Evolutionary conservation across 2,888 invertebrate species (phyloP).

Genomic region (Drosophila niveifrons): DNA sequence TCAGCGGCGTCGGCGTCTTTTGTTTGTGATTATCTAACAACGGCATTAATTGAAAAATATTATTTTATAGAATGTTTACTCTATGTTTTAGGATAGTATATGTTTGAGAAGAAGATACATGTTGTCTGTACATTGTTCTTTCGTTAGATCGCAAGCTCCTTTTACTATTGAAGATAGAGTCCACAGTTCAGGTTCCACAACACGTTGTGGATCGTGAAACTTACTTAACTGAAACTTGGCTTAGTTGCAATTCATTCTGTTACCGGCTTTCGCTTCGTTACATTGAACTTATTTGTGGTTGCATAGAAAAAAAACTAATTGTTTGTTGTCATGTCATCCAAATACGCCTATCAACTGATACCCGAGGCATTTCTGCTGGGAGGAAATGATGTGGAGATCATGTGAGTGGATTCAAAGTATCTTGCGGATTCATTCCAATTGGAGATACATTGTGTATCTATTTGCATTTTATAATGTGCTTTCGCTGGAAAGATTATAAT

Average conservation of each 20-base stretch:
- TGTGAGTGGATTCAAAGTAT: conserved; percentile 35
- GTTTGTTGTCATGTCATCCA: conserved; percentile 61
- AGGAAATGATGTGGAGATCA: background rate
- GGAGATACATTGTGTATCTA: background rate
- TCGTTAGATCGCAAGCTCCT: background rate
- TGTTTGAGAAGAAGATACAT: background rate
- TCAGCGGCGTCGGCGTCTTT: conserved; percentile 36
- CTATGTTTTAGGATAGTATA: background rate
- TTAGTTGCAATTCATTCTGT: conserved; percentile 7
- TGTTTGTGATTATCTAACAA: conserved; percentile 66
- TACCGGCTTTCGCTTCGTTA: conserved; percentile 1
- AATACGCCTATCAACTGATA: conserved; percentile 73
- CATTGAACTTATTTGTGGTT: conserved; percentile 7
- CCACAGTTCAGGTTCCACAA: conserved; percentile 15
- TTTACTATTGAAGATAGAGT: background rate
- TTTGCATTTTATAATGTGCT: background rate
- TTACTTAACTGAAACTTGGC: background rate
- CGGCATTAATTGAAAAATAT: background rate
- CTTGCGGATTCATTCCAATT: background rate
- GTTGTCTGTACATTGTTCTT: background rate
- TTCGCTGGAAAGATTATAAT: too few species aligned
- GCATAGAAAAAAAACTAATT: background rate
- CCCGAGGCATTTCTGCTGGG: conserved; percentile 55
- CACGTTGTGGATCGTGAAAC: conserved; percentile 13
- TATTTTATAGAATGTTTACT: background rate